Base-by-base conservation (phyloP, 2,888 invertebrate species). In the Tenthredo amoena region DNA sequence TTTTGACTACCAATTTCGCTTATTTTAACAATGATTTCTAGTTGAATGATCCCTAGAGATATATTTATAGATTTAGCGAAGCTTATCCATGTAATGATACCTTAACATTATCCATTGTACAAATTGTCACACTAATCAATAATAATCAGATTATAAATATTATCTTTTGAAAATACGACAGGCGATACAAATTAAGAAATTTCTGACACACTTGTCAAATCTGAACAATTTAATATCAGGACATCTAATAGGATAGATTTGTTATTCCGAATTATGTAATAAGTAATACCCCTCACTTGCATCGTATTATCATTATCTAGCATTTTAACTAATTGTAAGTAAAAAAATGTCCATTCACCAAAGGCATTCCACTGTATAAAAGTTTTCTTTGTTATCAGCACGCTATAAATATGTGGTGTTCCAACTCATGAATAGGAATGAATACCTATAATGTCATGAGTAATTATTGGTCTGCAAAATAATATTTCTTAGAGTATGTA, bases 281-380 rank as follows among this genome's bases (percentile, higher is more conserved):
- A 71, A 18, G 18, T 71, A 71, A 34, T 71, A 71, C 71, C 71
- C 71, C 18, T 37, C 37, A 37, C 5, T 43, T 47, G 12, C 12
- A 76, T 76, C 47, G 76, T 76, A 76, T 76, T 71, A 71, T 71
- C 37, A 71, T 71, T 47, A 76, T 40, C 26, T 47, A 76, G 18
- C 21, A 47, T 76, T 47, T 76, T 47, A 43, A 71, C 71, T 37
- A 43, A 47, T 76, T 76, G 3, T 76, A 76, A 76, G 12, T 26
- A 12, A 76, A 26, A 40, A 76, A 79, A 79, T 58, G 58, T 79
- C 58, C 34, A 58, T 79, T 79, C 34, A 79, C 37, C 79, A 58
- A 55, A 79, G 55, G 79, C 79, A 37, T 79, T 79, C 37, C 79
- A 79, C 37, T 58, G 79, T 34, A 58, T 79, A 55, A 50, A 79